A percentile compares a stretch with the other conserved stretches of the same genome.
These are phyloP conservation scores for Gastracanthus pulcherrimus DNA, from an alignment of 2,888 invertebrate species.

Conservation along the genomic window DNA sequence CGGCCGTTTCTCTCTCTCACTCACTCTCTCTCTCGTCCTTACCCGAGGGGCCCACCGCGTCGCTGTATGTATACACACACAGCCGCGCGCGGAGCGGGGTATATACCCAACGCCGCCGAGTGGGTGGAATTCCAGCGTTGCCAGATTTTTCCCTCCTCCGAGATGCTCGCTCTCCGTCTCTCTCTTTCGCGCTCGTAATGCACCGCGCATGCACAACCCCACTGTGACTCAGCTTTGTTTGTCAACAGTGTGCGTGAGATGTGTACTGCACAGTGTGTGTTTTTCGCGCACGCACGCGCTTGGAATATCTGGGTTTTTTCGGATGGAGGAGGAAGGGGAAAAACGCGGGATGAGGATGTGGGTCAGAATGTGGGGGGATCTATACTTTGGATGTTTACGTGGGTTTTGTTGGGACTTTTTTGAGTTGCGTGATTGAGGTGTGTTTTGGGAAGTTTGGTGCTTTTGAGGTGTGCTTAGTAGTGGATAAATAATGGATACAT, in stretches of 20 bases:
- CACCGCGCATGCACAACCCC: not conserved
- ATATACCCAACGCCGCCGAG: slow-evolving; percentile 41
- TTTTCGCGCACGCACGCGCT: too few species aligned
- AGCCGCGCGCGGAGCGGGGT: slow-evolving; percentile 43
- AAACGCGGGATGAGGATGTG: too few species aligned
- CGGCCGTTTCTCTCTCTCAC: not conserved
- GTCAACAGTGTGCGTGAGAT: slow-evolving; percentile 57
- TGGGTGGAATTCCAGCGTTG: slow-evolving; percentile 70
- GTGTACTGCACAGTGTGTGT: too few species aligned
- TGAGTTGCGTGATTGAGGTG: too few species aligned
- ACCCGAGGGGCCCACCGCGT: slow-evolving; percentile 60
- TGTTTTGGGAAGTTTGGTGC: too few species aligned
- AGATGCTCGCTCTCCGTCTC: slow-evolving; percentile 4
- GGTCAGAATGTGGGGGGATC: too few species aligned
- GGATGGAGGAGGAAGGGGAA: too few species aligned
- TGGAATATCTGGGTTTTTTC: too few species aligned
- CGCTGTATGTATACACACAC: slow-evolving; percentile 39
- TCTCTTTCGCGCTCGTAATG: not conserved
- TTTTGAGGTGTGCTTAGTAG: too few species aligned
- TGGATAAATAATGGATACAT: too few species aligned
- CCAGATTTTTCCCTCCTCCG: slow-evolving; percentile 61
- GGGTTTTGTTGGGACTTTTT: too few species aligned
- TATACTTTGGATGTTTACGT: too few species aligned
- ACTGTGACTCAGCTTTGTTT: slow-evolving; percentile 64
- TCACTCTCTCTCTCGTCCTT: not conserved